Conservation (phyloP, 1,140 invertebrate genomes). For the Delia radicum region DNA sequence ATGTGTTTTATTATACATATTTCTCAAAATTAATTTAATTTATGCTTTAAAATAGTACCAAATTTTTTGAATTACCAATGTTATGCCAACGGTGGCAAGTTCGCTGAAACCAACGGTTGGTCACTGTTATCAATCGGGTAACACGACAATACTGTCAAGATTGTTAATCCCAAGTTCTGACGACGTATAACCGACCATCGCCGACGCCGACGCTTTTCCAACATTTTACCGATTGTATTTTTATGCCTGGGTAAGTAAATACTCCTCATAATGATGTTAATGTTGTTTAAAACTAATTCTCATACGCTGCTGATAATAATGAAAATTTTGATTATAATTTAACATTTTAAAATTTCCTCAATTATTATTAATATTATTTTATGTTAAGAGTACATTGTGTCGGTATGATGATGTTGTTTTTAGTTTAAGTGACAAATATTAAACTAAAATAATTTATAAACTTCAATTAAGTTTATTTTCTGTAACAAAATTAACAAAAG, state of each 20-base stretch:
- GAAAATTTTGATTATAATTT: background rate
- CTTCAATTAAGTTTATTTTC: background rate
- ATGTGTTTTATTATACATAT: too few relatives aligned
- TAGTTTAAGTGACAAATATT: slow-evolving; percentile 10
- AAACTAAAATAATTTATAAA: slow-evolving; percentile 10
- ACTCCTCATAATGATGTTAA: background rate
- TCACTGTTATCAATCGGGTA: too few relatives aligned
- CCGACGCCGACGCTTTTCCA: background rate
- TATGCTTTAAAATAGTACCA: too few relatives aligned
- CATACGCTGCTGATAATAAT: background rate
- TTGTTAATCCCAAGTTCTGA: background rate
- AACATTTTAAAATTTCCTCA: background rate
- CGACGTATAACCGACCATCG: too few relatives aligned
- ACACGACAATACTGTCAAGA: background rate
- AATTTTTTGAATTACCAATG: too few relatives aligned
- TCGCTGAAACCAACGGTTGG: too few relatives aligned
- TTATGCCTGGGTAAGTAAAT: background rate
- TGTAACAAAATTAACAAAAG: background rate
- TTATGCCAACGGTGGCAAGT: too few relatives aligned
- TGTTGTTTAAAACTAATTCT: background rate
- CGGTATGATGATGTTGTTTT: too few relatives aligned
- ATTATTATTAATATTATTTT: background rate
- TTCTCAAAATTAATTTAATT: too few relatives aligned
- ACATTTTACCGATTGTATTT: background rate
- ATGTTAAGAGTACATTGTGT: too few relatives aligned